Conservation (phyloP, 2,113 vertebrate species). For the Poecile atricapillus region DNA sequence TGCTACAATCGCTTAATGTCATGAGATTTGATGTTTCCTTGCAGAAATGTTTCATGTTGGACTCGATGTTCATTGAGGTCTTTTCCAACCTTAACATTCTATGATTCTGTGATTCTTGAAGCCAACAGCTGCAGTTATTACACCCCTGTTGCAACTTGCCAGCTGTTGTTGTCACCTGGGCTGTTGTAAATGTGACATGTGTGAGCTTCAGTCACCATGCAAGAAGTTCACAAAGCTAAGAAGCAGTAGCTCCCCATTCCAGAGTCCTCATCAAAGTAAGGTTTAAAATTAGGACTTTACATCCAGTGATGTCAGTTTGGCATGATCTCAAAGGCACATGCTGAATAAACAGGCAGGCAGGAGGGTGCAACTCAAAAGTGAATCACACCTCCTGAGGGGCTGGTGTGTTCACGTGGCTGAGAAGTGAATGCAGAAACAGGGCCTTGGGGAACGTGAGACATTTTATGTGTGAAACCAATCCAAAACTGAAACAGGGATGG, state of each 20-base stretch:
- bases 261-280: background rate
- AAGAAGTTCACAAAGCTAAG: background rate
- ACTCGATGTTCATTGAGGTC: background rate
- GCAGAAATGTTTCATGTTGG: background rate
- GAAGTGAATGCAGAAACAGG: background rate
- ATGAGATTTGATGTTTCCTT: background rate
- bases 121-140: accelerated
- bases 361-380: background rate
- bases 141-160: background rate
- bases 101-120: background rate
- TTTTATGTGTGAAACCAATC: background rate
- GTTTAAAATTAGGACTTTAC: background rate
- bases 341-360: background rate
- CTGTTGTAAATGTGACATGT: background rate
- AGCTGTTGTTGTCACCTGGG: background rate
- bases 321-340: background rate
- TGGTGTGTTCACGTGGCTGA: background rate
- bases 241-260: background rate
- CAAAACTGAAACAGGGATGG: background rate
- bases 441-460: background rate
- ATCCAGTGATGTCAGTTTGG: background rate
- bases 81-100: background rate
- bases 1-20: accelerated
- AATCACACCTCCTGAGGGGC: background rate
- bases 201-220: background rate